phyloP scores from a whole-genome alignment of 2,113 vertebrate genomes.

The Neodontobutis hainanensis region DNA sequence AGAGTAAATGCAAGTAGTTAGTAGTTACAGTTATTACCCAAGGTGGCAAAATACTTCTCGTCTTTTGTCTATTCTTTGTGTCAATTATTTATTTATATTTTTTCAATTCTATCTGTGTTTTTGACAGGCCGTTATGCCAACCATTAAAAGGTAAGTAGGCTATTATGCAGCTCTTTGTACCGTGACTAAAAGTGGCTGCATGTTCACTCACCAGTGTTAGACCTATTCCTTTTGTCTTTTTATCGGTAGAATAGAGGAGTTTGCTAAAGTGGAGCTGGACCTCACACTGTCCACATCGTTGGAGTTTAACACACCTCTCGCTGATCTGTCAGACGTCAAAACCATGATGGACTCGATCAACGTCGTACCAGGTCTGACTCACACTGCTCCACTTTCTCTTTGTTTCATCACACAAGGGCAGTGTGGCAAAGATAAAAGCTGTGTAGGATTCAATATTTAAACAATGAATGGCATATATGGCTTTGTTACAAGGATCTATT shows the following conservation, averaged over 20 bases:
- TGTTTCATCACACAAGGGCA: background rate
- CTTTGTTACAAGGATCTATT: background rate
- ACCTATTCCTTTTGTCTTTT: background rate
- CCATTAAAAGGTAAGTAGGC: constrained; percentile 89
- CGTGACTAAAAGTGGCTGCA: too few relatives aligned
- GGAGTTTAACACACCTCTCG: constrained; percentile 80
- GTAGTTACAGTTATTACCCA: too few relatives aligned
- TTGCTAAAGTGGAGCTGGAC: constrained; percentile 82
- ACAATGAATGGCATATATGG: background rate
- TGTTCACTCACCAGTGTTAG: too few relatives aligned
- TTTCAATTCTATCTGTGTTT: background rate
- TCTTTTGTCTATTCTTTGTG: too few relatives aligned
- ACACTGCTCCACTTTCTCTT: background rate
- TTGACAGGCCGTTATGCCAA: constrained; percentile 83
- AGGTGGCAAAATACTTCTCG: too few relatives aligned
- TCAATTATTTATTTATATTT: background rate
- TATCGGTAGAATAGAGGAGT: constrained; percentile 81
- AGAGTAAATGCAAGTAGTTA: too few relatives aligned
- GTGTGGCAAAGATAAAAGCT: background rate
- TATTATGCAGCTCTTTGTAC: constrained; percentile 16
- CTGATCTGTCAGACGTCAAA: constrained; percentile 88
- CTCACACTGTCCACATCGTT: constrained; percentile 79
- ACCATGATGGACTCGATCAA: constrained; percentile 91
- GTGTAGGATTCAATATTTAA: background rate
- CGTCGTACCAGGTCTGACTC: constrained; percentile 82